Conservation (phyloP, 2,888 invertebrate genomes). For the Napeogenes inachia region DNA sequence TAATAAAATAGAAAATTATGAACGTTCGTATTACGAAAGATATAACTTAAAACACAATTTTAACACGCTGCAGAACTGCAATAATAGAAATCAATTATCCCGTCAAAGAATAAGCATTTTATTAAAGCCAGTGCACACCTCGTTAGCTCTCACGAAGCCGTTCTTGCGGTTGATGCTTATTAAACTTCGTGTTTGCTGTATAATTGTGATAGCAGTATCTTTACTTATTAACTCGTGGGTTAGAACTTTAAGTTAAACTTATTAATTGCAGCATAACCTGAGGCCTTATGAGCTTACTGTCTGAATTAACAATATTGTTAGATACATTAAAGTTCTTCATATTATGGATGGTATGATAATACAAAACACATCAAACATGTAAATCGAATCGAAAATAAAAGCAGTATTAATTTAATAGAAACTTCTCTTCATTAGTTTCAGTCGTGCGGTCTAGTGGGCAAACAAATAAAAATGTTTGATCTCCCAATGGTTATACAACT, state of each 20-base stretch:
- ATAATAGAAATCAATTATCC: conserved; percentile 27
- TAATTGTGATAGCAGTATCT: conserved; percentile 23
- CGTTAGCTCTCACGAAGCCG: conserved; percentile 44
- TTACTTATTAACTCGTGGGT: conserved; percentile 8
- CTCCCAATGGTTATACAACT: conserved; percentile 60
- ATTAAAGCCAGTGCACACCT: conserved; percentile 34
- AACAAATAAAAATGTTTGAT: conserved; percentile 75
- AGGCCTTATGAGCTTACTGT: too few species aligned
- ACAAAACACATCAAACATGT: conserved; percentile 30
- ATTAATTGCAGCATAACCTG: background rate
- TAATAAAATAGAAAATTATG: background rate
- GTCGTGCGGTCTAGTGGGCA: conserved; percentile 67
- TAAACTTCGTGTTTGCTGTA: conserved; percentile 46
- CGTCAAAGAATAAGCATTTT: conserved; percentile 28
- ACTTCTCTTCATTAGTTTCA: conserved; percentile 74
- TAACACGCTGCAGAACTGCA: conserved; percentile 19
- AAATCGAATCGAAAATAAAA: conserved; percentile 61
- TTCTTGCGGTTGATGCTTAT: conserved; percentile 55
- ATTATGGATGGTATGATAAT: background rate
- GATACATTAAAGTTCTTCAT: too few species aligned
- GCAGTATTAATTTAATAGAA: conserved; percentile 70
- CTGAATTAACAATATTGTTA: too few species aligned
- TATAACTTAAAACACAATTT: conserved; percentile 18
- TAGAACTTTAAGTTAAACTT: conserved; percentile 8
- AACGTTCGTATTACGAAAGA: background rate